Base-by-base conservation (phyloP, 2,797 vertebrate species). In the Dendrocincla fuliginosa region DNA sequence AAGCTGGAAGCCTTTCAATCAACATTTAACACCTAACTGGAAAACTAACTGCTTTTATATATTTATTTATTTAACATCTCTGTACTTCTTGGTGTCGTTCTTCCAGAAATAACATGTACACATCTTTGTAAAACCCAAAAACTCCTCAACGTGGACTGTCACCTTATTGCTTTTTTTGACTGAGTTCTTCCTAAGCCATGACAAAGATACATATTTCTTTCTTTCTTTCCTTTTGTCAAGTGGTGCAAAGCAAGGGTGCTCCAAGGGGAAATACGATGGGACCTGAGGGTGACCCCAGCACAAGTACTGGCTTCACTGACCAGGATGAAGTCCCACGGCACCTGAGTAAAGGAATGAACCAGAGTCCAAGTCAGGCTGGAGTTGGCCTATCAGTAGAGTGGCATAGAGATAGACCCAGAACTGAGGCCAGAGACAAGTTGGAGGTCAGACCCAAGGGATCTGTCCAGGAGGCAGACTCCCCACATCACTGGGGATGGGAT, bases 381-480 rank as follows among this genome's bases (percentile, higher is more conserved):
- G 2, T 1, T 32, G 19, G 10, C 4, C 23, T 59, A 3, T 55
- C 3, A 9, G 17, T 11, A 20, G 60, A 52, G 7, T 18, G 5
- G 13, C 16, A 27, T 14, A 53, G 32, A n/a, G 9, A 9, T 35
- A 20, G 3, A 1, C 17, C 3, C 55, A 46, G 37, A 82, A 7
- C 20, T 64, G 60, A 50, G 17, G 11, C 5, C 32, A 63, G 37
- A 65, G 5, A n/a, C 4, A 35, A 24, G 6, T 15, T 0, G 0
- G n/a, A 23, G 9, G 22, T 7, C 9, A 41, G 19, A 2, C 9
- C 3, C 25, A 70, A 25, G 12, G 32, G 6, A 2, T 10, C 6
- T 2, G 0, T 6, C 10, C 32, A 39, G 46, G 33, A 80, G 10
- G 73, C 2, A 35, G 55, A 6, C 2, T 44, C 6, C 4, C 18